Conservation (phyloP, 2,888 invertebrate genomes). For the Odontocerum albicorne region DNA sequence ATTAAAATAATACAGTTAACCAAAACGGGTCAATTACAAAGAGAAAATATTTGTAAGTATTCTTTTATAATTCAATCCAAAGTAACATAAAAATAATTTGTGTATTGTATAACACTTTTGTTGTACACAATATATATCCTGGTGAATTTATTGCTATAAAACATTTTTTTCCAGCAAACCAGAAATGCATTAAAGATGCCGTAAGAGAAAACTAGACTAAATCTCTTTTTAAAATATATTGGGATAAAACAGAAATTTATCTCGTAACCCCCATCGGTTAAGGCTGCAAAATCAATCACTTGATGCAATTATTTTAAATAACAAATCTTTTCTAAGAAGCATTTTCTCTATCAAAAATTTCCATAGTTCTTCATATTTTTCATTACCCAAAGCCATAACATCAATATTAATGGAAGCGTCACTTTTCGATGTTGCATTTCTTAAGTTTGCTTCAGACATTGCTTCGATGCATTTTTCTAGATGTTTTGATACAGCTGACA, state of each 20-base stretch:
- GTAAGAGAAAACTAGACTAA: too few relatives aligned
- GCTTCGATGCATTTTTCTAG: constrained; percentile 30
- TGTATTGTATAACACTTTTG: too few relatives aligned
- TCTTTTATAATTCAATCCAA: too few relatives aligned
- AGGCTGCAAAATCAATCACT: not conserved
- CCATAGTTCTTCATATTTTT: constrained; percentile 28
- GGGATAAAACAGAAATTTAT: not conserved
- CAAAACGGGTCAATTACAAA: too few relatives aligned
- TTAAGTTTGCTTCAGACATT: constrained; percentile 28
- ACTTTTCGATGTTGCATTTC: constrained; percentile 2
- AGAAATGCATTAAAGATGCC: too few relatives aligned
- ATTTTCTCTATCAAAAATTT: constrained; percentile 14
- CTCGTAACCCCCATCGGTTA: not conserved
- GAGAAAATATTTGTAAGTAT: too few relatives aligned
- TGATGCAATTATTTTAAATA: not conserved
- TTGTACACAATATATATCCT: too few relatives aligned
- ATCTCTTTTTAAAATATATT: too few relatives aligned
- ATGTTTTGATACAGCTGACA: constrained; percentile 24
- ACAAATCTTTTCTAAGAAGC: constrained; percentile 5
- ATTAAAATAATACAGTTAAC: too few relatives aligned
- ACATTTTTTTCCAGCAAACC: too few relatives aligned
- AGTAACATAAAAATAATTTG: too few relatives aligned
- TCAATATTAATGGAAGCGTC: constrained; percentile 27
- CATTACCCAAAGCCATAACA: constrained; percentile 22
- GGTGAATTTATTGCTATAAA: too few relatives aligned